Base-by-base conservation (phyloP, 2,113 vertebrate genomes). In the Zeus faber region DNA sequence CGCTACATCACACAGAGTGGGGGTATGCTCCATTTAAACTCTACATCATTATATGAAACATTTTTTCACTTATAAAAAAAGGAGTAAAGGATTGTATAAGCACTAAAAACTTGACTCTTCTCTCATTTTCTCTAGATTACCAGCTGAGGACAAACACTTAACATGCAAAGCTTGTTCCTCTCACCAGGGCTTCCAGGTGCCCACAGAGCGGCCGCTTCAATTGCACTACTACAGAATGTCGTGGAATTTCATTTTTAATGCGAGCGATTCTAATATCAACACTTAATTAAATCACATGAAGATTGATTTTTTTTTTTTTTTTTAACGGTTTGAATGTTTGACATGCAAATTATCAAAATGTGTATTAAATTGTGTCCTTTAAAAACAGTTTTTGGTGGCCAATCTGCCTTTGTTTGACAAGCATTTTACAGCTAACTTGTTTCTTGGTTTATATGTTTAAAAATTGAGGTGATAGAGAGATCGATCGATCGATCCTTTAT, bases 1-100 rank as follows among this genome's bases (percentile, higher is more conserved):
- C 89, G 95, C 17, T 97, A 97, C 60, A 96, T 97, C 73, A 97
- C 95, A 27, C 93, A 96, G 64, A 97, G 94, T 65, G 95, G 95
- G 70, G 95, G 95, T 97, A 82, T 4, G 2, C 50, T n/a, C n/a
- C n/a, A n/a, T n/a, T n/a, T n/a, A n/a, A n/a, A n/a, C n/a, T n/a
- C n/a, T n/a, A n/a, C n/a, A n/a, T n/a, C n/a, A n/a, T n/a, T n/a
- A n/a, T n/a, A n/a, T n/a, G n/a, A n/a, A n/a, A n/a, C n/a, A n/a
- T n/a, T n/a, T n/a, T n/a, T n/a, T n/a, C n/a, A n/a, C n/a, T n/a
- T n/a, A n/a, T n/a, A n/a, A n/a, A n/a, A n/a, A n/a, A n/a, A n/a
- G n/a, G n/a, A n/a, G n/a, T n/a, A n/a, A n/a, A n/a, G n/a, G n/a
- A n/a, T n/a, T n/a, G n/a, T n/a, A n/a, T n/a, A n/a, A n/a, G n/a